Base-by-base conservation (phyloP, 2,113 vertebrate genomes). In the Probosciger aterrimus region DNA sequence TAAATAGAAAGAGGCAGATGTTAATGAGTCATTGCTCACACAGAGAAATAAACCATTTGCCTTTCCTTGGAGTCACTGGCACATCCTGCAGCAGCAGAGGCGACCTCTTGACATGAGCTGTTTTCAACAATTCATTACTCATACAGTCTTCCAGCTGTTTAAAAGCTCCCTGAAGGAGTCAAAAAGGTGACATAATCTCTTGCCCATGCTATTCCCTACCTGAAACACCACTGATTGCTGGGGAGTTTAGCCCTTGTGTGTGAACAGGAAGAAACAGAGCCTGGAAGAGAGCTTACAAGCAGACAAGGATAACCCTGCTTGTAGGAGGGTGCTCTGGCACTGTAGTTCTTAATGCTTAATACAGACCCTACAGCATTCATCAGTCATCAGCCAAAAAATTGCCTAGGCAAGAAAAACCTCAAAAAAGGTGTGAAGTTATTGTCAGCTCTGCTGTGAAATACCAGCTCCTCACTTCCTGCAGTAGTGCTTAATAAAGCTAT, bases 1-100 rank as follows among this genome's bases (percentile, higher is more conserved):
- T 62, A 88, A 96, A 95, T 52, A 94, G 95, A 80, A 94, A 85
- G 92, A 92, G 71, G 88, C 97, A 94, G 91, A 93, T 53, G 77
- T 83, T 90, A 83, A 5, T 95, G 89, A 95, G 57, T 96, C 95
- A 88, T 16, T 20, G 35, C 75, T 76, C 12, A 8, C 37, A 57
- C 49, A 79, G 49, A 91, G 50, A 87, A 79, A 79, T 53, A 77
- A 93, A 90, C 60, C 83, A 7, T 91, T 93, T 82, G 79, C 90
- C 94, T 94, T 91, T 84, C 79, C 88, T 86, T 92, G 82, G 77
- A 91, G 69, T 83, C 86, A 71, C 50, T 73, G 78, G 80, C 91
- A 87, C 19, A 60, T 93, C 74, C 91, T 93, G n/a, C 53, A 90
- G 82, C 93, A 92, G 53, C 60, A 83, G 86, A 82, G 91, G 64